A percentile compares a stretch with the other conserved stretches of the same genome.
phyloP scores from a whole-genome alignment of 2,113 vertebrate species.

The Plestiodon gilberti region DNA sequence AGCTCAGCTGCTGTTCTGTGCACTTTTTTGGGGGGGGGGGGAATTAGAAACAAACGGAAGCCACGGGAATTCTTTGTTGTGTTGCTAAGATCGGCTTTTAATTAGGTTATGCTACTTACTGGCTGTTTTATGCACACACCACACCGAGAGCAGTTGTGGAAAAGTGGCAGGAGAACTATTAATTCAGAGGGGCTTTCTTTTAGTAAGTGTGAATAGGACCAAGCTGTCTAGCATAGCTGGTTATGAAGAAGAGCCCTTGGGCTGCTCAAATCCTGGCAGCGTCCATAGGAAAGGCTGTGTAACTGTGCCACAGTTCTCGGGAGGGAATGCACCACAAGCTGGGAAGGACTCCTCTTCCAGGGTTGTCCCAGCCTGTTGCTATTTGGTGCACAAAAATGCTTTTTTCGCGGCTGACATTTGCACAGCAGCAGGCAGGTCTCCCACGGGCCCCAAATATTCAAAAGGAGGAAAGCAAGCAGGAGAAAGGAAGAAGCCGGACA shows the following conservation, averaged over 20 bases:
- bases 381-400: not conserved
- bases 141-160: not conserved
- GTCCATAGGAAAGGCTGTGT: not conserved
- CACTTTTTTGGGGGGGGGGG: too few relatives aligned
- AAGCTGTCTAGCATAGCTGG: too few relatives aligned
- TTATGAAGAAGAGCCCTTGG: too few relatives aligned
- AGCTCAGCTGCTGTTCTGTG: too few relatives aligned
- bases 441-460: not conserved
- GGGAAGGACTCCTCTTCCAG: not conserved
- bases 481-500: not conserved
- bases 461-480: not conserved
- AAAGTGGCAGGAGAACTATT: not conserved
- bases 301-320: too few relatives aligned
- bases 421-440: not conserved
- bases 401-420: not conserved
- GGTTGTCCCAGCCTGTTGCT: not conserved
- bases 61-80: too few relatives aligned
- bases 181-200: not conserved
- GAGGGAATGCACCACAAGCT: not conserved
- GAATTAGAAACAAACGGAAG: too few relatives aligned
- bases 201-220: too few relatives aligned
- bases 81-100: too few relatives aligned
- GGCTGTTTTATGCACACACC: too few relatives aligned
- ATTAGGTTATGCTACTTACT: too few relatives aligned
- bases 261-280: too few relatives aligned